These are phyloP conservation scores for Notodonta ziczac DNA, from an alignment of 2,888 invertebrate genomes.

Conservation along the genomic window DNA sequence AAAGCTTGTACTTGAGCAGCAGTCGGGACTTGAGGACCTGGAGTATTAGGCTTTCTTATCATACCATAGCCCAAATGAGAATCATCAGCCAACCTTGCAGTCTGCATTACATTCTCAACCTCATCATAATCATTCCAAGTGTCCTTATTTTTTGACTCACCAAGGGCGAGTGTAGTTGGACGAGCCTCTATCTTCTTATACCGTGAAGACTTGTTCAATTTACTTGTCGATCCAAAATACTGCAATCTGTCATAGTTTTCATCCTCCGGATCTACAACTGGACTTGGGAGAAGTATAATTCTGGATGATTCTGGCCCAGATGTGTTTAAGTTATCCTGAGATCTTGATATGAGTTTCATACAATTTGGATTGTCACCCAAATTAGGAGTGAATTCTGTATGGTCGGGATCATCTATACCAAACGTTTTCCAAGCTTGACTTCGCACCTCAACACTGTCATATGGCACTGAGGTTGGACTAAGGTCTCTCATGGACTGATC, in stretches of 20 bases:
- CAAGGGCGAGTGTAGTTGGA: constrained; percentile 80
- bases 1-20: constrained; percentile 78
- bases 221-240: constrained; percentile 91
- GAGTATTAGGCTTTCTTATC: constrained; percentile 87
- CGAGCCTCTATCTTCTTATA: constrained; percentile 89
- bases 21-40: constrained; percentile 81
- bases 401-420: constrained; percentile 89
- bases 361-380: constrained; percentile 76
- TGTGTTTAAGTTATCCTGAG: constrained; percentile 77
- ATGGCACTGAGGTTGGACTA: constrained; percentile 80
- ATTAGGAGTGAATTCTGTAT: constrained; percentile 86
- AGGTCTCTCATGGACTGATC: constrained; percentile 78
- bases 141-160: constrained; percentile 74
- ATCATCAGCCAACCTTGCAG: constrained; percentile 90
- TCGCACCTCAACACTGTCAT: constrained; percentile 91
- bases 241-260: constrained; percentile 92
- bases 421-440: constrained; percentile 93
- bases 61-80: constrained; percentile 92
- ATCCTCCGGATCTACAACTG: constrained; percentile 78
- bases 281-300: constrained; percentile 82
- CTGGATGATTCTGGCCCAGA: constrained; percentile 80
- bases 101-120: constrained; percentile 88
- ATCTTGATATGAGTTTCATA: constrained; percentile 79
- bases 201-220: constrained; percentile 84
- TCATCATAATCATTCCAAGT: constrained; percentile 91